Percentiles rank a stretch among this genome's conserved stretches.
Evolutionary conservation across 2,888 invertebrate genomes (phyloP).

Genomic region (Troglohyphantes excavatus): DNA sequence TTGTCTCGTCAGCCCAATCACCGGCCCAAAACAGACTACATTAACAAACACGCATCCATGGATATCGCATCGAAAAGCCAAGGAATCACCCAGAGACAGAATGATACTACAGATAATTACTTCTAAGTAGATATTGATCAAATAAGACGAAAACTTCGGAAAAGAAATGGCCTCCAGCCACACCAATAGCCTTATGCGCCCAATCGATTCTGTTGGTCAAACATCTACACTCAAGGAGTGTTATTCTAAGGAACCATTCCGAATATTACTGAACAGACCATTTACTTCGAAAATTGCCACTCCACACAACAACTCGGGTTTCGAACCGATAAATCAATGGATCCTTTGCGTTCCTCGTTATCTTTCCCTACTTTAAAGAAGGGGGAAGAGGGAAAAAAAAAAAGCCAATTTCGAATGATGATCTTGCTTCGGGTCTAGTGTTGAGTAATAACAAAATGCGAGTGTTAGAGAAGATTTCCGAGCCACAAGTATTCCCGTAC

Average conservation of each 20-base stretch:
- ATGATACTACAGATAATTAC: conserved; percentile 1
- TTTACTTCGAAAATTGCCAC: conserved; percentile 13
- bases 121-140: not conserved
- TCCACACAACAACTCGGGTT: not conserved
- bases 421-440: not conserved
- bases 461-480: not conserved
- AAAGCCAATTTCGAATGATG: not conserved
- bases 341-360: not conserved
- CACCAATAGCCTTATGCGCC: not conserved
- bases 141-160: not conserved
- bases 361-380: not conserved
- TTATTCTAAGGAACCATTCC: conserved; percentile 9
- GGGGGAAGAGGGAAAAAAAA: not conserved
- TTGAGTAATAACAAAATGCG: too few relatives aligned
- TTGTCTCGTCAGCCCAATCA: too few relatives aligned
- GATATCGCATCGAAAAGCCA: too few relatives aligned
- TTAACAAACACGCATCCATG: too few relatives aligned
- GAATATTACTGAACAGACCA: conserved; percentile 1
- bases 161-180: not conserved
- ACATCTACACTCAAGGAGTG: not conserved
- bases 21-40: too few relatives aligned
- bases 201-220: conserved; percentile 25
- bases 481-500: too few relatives aligned
- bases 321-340: conserved; percentile 33
- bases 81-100: not conserved